phyloP scores from a whole-genome alignment of 2,888 invertebrate species.

The Stratiomys singularior region DNA sequence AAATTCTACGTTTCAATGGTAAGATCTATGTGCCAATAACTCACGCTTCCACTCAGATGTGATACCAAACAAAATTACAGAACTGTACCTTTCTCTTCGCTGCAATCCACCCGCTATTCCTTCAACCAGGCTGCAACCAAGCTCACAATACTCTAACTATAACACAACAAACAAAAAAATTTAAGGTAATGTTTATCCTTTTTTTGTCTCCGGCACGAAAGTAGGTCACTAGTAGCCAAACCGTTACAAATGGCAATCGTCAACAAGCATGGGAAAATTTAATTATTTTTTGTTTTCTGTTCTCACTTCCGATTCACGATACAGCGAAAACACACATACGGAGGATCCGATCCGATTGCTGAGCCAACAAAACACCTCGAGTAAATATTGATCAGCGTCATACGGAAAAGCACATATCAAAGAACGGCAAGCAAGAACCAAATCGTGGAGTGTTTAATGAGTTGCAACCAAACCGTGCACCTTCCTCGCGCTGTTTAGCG shows the following conservation, averaged over 20 bases:
- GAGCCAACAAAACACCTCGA: background rate
- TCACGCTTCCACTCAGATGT: too few species aligned
- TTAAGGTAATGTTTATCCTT: constrained; percentile 8
- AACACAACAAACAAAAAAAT: background rate
- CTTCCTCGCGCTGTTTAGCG: background rate
- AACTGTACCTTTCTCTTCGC: background rate
- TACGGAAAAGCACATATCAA: background rate
- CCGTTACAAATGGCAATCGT: background rate
- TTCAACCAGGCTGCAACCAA: background rate
- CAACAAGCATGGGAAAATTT: constrained; percentile 16
- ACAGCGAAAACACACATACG: background rate
- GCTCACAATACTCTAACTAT: background rate
- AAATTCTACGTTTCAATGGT: too few species aligned
- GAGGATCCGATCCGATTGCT: constrained; percentile 7
- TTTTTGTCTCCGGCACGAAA: background rate
- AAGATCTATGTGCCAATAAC: too few species aligned
- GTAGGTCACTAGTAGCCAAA: constrained; percentile 29
- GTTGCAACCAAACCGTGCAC: constrained; percentile 5
- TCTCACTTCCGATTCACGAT: constrained; percentile 19
- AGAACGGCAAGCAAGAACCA: background rate
- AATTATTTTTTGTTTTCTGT: background rate
- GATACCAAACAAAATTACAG: background rate
- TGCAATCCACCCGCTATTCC: constrained; percentile 1
- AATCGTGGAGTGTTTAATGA: constrained; percentile 19
- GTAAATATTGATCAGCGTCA: constrained; percentile 15